phyloP scores from a whole-genome alignment of 2,113 vertebrate genomes.

The Tenebrosternarchus preto region DNA sequence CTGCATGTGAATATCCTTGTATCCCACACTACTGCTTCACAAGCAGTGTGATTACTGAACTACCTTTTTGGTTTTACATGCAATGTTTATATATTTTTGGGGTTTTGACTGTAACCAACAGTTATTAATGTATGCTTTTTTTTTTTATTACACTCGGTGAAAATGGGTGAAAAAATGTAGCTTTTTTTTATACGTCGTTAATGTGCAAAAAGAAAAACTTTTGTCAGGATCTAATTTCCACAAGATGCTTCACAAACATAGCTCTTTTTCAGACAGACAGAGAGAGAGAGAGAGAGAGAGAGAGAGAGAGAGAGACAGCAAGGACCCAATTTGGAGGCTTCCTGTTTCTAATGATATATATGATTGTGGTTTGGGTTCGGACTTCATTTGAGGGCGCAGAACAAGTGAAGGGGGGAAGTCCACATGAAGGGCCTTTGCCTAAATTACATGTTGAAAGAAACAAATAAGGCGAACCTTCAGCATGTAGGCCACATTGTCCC shows the following conservation, averaged over 20 bases:
- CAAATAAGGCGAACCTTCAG: conserved; percentile 57
- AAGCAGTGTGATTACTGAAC: not conserved
- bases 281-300: conserved; percentile 56
- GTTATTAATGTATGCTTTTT: not conserved
- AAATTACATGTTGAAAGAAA: conserved; percentile 57
- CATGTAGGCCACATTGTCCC: conserved; percentile 44
- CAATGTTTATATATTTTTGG: too few species aligned
- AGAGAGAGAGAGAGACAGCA: conserved; percentile 59
- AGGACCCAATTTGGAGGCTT: conserved; percentile 36
- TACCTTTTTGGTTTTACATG: not conserved
- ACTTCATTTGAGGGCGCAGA: conserved; percentile 50
- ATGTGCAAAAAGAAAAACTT: not conserved
- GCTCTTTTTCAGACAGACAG: conserved; percentile 7
- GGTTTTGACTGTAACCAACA: too few species aligned
- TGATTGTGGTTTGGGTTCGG: conserved; percentile 65
- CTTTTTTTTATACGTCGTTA: not conserved
- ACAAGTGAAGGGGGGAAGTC: conserved; percentile 50
- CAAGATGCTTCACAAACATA: conserved; percentile 9
- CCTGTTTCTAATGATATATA: conserved; percentile 62
- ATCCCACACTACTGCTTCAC: not conserved
- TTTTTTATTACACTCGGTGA: not conserved
- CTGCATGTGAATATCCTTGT: not conserved
- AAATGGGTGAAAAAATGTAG: not conserved
- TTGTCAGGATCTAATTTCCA: not conserved
- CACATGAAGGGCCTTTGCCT: conserved; percentile 60